Evolutionary conservation across 2,797 vertebrate species (phyloP).

Genomic region (Benthosema pterotum): DNA sequence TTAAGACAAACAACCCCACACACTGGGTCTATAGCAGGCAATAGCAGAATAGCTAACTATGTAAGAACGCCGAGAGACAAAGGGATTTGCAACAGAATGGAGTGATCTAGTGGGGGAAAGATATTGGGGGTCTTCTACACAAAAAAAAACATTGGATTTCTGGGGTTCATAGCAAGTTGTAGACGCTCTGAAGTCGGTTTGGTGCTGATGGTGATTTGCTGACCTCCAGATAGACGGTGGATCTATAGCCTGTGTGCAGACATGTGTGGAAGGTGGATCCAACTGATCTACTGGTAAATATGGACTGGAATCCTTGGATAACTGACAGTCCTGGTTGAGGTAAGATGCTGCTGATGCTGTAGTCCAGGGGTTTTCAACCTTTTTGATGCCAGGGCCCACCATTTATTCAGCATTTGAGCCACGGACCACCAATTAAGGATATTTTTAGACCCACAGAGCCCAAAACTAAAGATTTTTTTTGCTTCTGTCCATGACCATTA

Average conservation of each 20-base stretch:
- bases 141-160: slow-evolving; percentile 13
- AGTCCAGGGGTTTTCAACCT: too few relatives aligned
- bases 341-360: slow-evolving; percentile 29
- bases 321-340: slow-evolving; percentile 40
- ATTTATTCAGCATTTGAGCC: too few relatives aligned
- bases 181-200: slow-evolving; percentile 12
- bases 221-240: background rate
- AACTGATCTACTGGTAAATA: slow-evolving; percentile 13
- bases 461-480: too few relatives aligned
- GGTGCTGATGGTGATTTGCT: slow-evolving; percentile 20
- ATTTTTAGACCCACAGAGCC: too few relatives aligned
- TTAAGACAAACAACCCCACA: slow-evolving; percentile 86
- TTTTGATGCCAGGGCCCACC: too few relatives aligned
- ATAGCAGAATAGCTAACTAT: slow-evolving; percentile 21
- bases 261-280: slow-evolving; percentile 22
- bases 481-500: too few relatives aligned
- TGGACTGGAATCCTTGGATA: slow-evolving; percentile 1
- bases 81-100: slow-evolving; percentile 68
- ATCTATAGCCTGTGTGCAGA: slow-evolving; percentile 5
- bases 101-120: background rate
- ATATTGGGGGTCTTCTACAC: slow-evolving; percentile 17
- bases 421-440: too few relatives aligned
- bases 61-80: slow-evolving; percentile 25
- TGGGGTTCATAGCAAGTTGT: background rate
- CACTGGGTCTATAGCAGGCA: slow-evolving; percentile 44